Percentiles rank a stretch among this genome's conserved stretches.
These are phyloP conservation scores for Synergus gifuensis DNA, from an alignment of 2,888 invertebrate species.

Conservation along the genomic window DNA sequence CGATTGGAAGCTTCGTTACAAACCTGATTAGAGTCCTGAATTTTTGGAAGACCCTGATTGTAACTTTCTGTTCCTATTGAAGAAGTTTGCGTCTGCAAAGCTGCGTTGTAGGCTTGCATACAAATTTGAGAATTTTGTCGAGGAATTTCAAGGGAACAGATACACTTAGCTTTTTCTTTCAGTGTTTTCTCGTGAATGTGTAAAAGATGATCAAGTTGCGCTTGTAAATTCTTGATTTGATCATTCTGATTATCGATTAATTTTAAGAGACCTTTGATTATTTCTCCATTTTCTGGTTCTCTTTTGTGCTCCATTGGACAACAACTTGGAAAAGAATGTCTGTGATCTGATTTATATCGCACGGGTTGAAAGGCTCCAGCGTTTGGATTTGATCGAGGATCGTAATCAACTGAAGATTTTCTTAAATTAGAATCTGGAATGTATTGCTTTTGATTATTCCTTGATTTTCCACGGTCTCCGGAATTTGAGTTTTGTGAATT, in stretches of 20 bases:
- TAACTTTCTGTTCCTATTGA: neutral
- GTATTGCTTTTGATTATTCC: neutral
- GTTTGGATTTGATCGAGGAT: conserved; percentile 33
- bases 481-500: conserved; percentile 1
- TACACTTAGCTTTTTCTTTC: conserved; percentile 56
- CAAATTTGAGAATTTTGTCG: conserved; percentile 43
- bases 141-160: conserved; percentile 22
- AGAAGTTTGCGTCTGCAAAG: conserved; percentile 1
- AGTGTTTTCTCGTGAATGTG: conserved; percentile 68
- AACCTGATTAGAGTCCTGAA: conserved; percentile 12
- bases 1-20: conserved; percentile 22
- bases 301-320: conserved; percentile 33
- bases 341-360: conserved; percentile 49
- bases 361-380: conserved; percentile 50
- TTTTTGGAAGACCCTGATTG: neutral
- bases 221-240: conserved; percentile 82
- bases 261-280: conserved; percentile 79
- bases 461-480: neutral
- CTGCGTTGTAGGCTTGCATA: conserved; percentile 43
- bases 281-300: conserved; percentile 61
- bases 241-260: conserved; percentile 85
- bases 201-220: conserved; percentile 82
- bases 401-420: conserved; percentile 29
- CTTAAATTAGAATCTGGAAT: neutral
- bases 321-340: conserved; percentile 49